phyloP scores from a whole-genome alignment of 2,888 invertebrate genomes.

The Polyommatus iphigenia region DNA sequence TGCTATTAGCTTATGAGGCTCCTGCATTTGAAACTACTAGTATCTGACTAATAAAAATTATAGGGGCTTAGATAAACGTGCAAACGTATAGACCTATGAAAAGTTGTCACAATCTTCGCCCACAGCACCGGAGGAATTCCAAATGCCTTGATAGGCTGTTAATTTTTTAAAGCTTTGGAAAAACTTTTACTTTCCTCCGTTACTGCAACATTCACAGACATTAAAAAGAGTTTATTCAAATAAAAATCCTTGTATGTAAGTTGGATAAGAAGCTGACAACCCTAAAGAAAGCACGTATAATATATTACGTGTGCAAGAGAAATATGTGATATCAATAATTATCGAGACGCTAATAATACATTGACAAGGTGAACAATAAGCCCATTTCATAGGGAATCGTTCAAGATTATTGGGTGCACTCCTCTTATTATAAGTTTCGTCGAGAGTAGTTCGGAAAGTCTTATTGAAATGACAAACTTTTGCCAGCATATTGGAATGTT shows the following conservation, averaged over 20 bases:
- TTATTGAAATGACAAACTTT: constrained; percentile 30
- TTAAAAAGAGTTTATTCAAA: background rate
- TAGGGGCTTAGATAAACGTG: too few species aligned
- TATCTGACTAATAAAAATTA: too few species aligned
- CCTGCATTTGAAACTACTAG: too few species aligned
- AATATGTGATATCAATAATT: constrained; percentile 38
- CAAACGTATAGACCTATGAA: too few species aligned
- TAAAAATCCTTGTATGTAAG: background rate
- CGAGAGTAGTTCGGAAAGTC: constrained; percentile 27
- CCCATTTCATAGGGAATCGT: constrained; percentile 16
- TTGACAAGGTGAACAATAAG: constrained; percentile 41
- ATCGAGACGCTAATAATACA: constrained; percentile 40
- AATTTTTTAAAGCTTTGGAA: background rate
- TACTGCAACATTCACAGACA: too few species aligned
- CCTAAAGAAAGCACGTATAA: constrained; percentile 33
- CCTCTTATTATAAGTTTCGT: constrained; percentile 32
- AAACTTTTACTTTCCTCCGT: background rate
- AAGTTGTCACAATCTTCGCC: too few species aligned
- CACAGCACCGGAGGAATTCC: too few species aligned
- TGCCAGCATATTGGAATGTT: constrained; percentile 25
- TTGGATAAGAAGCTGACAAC: background rate
- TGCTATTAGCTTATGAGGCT: background rate
- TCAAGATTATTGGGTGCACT: constrained; percentile 31
- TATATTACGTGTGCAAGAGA: constrained; percentile 33
- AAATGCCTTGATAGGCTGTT: background rate